These are phyloP conservation scores for Prionace glauca DNA, from an alignment of 2,797 vertebrate species.

Conservation along the genomic window DNA sequence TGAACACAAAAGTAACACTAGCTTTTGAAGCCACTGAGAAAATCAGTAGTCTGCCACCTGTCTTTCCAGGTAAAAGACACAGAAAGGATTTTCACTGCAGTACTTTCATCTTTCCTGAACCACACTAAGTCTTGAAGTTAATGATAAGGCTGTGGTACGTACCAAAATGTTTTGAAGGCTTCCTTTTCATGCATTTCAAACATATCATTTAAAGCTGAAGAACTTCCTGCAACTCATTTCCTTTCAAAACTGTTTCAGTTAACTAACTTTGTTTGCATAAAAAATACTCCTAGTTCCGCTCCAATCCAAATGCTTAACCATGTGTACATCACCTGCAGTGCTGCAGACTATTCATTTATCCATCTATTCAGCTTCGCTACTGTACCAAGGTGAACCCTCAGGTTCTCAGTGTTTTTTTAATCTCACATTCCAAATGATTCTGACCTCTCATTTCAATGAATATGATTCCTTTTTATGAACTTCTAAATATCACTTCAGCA, in stretches of 20 bases:
- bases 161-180: constrained; percentile 8
- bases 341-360: not conserved
- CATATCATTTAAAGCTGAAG: constrained; percentile 50
- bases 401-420: not conserved
- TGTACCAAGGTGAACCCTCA: not conserved
- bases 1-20: not conserved
- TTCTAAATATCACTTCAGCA: not conserved
- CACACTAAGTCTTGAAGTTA: constrained; percentile 23
- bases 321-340: not conserved
- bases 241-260: not conserved
- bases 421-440: not conserved
- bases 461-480: not conserved
- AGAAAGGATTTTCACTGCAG: not conserved
- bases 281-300: not conserved
- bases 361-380: not conserved
- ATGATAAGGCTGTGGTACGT: constrained; percentile 31
- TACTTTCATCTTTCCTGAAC: constrained; percentile 15
- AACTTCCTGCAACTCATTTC: constrained; percentile 41
- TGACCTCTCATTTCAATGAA: not conserved
- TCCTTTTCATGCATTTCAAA: not conserved
- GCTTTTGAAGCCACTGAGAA: not conserved
- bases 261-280: not conserved
- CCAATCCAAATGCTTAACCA: not conserved
- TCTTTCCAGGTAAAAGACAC: not conserved
- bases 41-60: not conserved